Conservation (phyloP, 2,888 invertebrate genomes). For the Oscheius onirici region DNA sequence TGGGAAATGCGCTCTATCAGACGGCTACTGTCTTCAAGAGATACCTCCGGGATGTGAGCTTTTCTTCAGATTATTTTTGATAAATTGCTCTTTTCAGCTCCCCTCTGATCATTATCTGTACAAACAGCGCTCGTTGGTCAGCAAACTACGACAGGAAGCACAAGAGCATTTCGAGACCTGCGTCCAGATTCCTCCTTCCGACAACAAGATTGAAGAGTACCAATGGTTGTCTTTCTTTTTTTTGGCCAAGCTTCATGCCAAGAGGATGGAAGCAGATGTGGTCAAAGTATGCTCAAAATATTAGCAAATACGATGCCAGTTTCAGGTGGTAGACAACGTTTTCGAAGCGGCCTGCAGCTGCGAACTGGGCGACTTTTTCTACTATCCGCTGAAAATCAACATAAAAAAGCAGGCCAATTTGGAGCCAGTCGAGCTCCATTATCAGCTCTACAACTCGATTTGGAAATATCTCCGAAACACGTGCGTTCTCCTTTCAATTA, state of each 20-base stretch:
- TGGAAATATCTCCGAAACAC: constrained; percentile 39
- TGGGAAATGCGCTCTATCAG: constrained; percentile 48
- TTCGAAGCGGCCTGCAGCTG: constrained; percentile 58
- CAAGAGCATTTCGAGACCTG: constrained; percentile 40
- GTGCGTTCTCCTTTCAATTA: not conserved
- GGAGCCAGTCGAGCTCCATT: constrained; percentile 59
- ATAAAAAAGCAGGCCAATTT: constrained; percentile 52
- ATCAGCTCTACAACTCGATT: constrained; percentile 48
- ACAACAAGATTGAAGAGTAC: constrained; percentile 37
- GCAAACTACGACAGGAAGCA: constrained; percentile 33
- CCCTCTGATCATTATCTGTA: constrained; percentile 32
- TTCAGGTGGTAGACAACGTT: constrained; percentile 46
- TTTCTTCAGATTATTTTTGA: not conserved
- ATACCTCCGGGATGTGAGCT: constrained; percentile 30
- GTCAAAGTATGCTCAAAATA: constrained; percentile 33
- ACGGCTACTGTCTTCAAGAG: constrained; percentile 43
- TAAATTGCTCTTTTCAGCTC: constrained; percentile 18
- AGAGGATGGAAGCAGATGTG: constrained; percentile 34
- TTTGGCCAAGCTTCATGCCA: constrained; percentile 49
- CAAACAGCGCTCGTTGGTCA: not conserved
- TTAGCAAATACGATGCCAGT: not conserved
- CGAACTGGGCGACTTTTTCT: constrained; percentile 48
- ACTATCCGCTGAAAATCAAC: constrained; percentile 48
- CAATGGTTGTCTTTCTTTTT: constrained; percentile 57
- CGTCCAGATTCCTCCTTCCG: constrained; percentile 33